Conservation (phyloP, 2,888 invertebrate genomes). For the Pollenia griseotomentosa region DNA sequence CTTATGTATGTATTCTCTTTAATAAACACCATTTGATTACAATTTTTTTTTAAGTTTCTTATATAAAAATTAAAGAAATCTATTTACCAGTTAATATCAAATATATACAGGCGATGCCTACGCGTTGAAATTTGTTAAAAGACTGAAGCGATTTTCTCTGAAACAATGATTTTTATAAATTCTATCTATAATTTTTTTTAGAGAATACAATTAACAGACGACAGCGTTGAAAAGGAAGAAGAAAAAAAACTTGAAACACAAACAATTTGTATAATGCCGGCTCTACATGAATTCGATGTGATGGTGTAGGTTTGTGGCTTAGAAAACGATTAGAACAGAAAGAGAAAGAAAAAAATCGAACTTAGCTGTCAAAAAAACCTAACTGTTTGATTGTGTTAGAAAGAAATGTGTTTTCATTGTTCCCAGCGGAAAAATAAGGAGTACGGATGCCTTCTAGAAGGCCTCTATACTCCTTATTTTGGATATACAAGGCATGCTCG, state of each 20-base stretch:
- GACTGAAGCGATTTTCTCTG: constrained; percentile 76
- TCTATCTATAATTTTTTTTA: constrained; percentile 43
- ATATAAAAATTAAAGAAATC: constrained; percentile 54
- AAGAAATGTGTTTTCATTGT: too few species aligned
- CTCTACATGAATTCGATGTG: constrained; percentile 21
- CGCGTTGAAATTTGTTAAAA: constrained; percentile 75
- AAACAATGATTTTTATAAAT: constrained; percentile 75
- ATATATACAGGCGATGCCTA: constrained; percentile 58
- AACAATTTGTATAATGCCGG: constrained; percentile 56
- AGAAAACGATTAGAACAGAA: too few species aligned
- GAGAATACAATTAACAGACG: constrained; percentile 1
- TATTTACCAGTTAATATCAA: constrained; percentile 75
- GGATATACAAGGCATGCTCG: too few species aligned
- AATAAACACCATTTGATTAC: constrained; percentile 18
- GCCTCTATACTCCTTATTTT: too few species aligned
- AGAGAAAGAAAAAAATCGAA: too few species aligned
- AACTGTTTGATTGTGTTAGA: too few species aligned
- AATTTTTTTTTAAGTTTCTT: constrained; percentile 40
- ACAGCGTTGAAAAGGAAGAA: neutral
- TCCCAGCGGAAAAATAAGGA: too few species aligned
- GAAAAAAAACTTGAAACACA: constrained; percentile 36
- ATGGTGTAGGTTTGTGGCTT: neutral
- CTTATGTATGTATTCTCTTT: neutral
- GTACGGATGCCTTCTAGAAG: too few species aligned
- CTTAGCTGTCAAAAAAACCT: too few species aligned